phyloP scores from a whole-genome alignment of 2,797 vertebrate species.

The Esox lucius region DNA sequence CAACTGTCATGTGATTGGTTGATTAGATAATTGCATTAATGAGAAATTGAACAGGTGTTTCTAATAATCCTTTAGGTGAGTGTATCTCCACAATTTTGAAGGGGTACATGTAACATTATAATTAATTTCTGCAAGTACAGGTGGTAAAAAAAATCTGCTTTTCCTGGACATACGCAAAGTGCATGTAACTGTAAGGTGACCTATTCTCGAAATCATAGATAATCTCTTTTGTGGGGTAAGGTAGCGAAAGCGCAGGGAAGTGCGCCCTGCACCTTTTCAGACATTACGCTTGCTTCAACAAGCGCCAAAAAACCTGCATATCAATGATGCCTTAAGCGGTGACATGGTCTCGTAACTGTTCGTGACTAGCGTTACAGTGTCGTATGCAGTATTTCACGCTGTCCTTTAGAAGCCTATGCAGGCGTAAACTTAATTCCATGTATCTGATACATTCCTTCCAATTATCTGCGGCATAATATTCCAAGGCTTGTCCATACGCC shows the following conservation, averaged over 20 bases:
- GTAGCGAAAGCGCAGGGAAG: constrained; percentile 79
- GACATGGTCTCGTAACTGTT: constrained; percentile 22
- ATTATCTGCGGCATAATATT: constrained; percentile 74
- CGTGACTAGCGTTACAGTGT: constrained; percentile 55
- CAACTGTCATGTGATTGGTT: too few relatives aligned
- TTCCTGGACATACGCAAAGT: constrained; percentile 85
- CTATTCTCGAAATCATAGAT: constrained; percentile 80
- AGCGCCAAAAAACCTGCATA: constrained; percentile 66
- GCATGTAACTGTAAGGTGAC: constrained; percentile 83
- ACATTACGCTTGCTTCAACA: constrained; percentile 78
- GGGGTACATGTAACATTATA: too few relatives aligned
- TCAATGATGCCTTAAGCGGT: constrained; percentile 43
- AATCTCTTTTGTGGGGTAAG: constrained; percentile 74
- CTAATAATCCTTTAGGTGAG: too few relatives aligned
- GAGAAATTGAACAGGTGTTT: too few relatives aligned
- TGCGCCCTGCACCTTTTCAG: constrained; percentile 76
- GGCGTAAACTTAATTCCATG: constrained; percentile 81
- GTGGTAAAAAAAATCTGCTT: constrained; percentile 21
- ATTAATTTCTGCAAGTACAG: too few relatives aligned
- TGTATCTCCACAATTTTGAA: too few relatives aligned
- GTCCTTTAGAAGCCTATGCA: constrained; percentile 80
- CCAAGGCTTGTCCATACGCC: constrained; percentile 78
- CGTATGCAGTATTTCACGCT: constrained; percentile 77
- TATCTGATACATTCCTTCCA: constrained; percentile 82
- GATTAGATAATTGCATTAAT: too few relatives aligned